These are phyloP conservation scores for Mylabris phalerata DNA, from an alignment of 1,140 invertebrate species.

Conservation along the genomic window DNA sequence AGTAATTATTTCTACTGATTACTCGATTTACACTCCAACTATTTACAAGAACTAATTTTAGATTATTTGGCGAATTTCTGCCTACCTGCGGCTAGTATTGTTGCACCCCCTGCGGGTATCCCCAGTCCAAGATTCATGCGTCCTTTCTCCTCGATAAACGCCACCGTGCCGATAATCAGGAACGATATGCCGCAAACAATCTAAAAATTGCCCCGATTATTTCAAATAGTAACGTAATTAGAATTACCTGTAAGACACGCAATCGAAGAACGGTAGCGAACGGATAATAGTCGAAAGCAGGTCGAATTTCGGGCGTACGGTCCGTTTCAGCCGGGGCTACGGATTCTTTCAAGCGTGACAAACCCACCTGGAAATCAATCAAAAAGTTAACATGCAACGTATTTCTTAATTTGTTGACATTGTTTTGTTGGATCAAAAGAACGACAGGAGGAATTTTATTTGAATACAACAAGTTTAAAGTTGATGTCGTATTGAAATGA, in stretches of 20 bases:
- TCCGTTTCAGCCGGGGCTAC: constrained; percentile 27
- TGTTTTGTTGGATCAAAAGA: too few species aligned
- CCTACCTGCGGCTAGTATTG: constrained; percentile 53
- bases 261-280: constrained; percentile 49
- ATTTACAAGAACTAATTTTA: too few species aligned
- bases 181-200: constrained; percentile 58
- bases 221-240: constrained; percentile 5
- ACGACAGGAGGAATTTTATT: too few species aligned
- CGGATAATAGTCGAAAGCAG: constrained; percentile 40
- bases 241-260: constrained; percentile 48
- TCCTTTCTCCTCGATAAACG: constrained; percentile 55
- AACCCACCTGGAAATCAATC: constrained; percentile 25
- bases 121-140: constrained; percentile 55
- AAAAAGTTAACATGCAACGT: constrained; percentile 3
- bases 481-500: too few species aligned
- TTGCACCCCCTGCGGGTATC: constrained; percentile 52
- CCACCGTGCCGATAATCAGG: constrained; percentile 56
- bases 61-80: neutral
- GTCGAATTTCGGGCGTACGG: constrained; percentile 14
- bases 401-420: too few species aligned
- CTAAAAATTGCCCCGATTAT: constrained; percentile 33
- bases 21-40: too few species aligned
- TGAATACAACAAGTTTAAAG: too few species aligned
- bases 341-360: constrained; percentile 23
- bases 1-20: neutral